Evolutionary conservation across 2,888 invertebrate genomes (phyloP).

Genomic region (Campoletis raptor): DNA sequence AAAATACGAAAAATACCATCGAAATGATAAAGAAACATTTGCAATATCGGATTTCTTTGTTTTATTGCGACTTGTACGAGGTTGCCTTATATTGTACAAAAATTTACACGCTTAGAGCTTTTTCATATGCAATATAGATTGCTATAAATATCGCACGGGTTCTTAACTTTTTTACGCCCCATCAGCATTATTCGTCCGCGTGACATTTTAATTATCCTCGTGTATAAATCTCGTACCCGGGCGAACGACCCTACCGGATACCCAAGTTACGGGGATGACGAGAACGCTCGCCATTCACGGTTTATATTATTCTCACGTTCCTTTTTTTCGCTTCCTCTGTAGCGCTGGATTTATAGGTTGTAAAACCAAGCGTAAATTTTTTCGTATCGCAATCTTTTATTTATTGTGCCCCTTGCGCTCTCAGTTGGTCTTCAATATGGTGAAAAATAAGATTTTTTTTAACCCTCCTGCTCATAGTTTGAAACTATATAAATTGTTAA

Average conservation of each 20-base stretch:
- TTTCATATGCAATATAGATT: constrained; percentile 27
- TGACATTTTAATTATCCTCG: constrained; percentile 84
- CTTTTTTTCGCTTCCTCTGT: constrained; percentile 31
- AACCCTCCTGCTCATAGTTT: neutral
- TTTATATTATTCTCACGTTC: constrained; percentile 63
- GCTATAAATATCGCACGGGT: constrained; percentile 46
- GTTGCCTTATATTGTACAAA: neutral
- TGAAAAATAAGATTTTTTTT: constrained; percentile 22
- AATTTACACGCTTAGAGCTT: constrained; percentile 20
- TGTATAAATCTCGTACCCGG: constrained; percentile 79
- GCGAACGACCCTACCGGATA: constrained; percentile 60
- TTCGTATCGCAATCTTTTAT: constrained; percentile 17
- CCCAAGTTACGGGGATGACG: constrained; percentile 62
- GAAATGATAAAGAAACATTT: neutral
- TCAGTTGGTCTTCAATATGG: neutral
- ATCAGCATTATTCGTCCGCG: constrained; percentile 81
- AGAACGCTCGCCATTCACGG: constrained; percentile 60
- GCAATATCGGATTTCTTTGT: neutral
- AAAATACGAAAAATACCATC: neutral
- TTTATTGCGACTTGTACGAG: neutral
- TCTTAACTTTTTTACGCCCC: constrained; percentile 72
- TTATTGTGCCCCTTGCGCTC: neutral
- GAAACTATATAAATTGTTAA: neutral
- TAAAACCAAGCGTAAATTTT: constrained; percentile 41
- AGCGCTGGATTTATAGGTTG: constrained; percentile 32